These are phyloP conservation scores for Palythoa caribaeorum DNA, from an alignment of 92 coral and sea anemone species.

Conservation along the genomic window DNA sequence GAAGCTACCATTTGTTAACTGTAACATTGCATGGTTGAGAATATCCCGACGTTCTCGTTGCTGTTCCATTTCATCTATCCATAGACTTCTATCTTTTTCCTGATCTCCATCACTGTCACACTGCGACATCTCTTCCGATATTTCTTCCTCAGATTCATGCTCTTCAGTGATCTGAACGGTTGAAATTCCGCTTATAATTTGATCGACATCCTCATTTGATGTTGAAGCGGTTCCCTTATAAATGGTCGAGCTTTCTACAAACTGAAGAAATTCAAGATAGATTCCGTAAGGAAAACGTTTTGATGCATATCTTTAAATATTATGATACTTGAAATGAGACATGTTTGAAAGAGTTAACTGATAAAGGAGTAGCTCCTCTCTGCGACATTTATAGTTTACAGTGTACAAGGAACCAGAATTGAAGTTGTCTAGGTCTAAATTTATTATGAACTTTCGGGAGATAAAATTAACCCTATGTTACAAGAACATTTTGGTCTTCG, in stretches of 20 bases:
- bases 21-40: conserved; percentile 17
- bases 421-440: conserved; percentile 4
- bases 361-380: conserved; percentile 17
- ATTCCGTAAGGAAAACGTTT: conserved; percentile 18
- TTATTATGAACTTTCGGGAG: neutral
- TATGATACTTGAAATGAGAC: conserved; percentile 29
- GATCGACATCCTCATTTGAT: conserved; percentile 13
- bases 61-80: conserved; percentile 24
- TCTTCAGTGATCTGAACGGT: conserved; percentile 20
- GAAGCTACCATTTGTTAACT: conserved; percentile 16
- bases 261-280: neutral
- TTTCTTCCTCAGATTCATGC: conserved; percentile 15
- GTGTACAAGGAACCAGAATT: conserved; percentile 16
- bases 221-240: conserved; percentile 8
- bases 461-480: conserved; percentile 2
- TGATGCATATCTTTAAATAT: neutral
- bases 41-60: conserved; percentile 24
- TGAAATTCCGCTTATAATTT: conserved; percentile 15
- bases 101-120: conserved; percentile 20
- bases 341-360: conserved; percentile 24
- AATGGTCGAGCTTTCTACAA: conserved; percentile 15
- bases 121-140: conserved; percentile 21
- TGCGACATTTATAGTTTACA: neutral
- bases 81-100: conserved; percentile 4
- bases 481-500: neutral